Percentiles rank a stretch among this genome's conserved stretches.
Conservation (phyloP, 2,113 vertebrate species). For the Prochilodus magdalenae region DNA sequence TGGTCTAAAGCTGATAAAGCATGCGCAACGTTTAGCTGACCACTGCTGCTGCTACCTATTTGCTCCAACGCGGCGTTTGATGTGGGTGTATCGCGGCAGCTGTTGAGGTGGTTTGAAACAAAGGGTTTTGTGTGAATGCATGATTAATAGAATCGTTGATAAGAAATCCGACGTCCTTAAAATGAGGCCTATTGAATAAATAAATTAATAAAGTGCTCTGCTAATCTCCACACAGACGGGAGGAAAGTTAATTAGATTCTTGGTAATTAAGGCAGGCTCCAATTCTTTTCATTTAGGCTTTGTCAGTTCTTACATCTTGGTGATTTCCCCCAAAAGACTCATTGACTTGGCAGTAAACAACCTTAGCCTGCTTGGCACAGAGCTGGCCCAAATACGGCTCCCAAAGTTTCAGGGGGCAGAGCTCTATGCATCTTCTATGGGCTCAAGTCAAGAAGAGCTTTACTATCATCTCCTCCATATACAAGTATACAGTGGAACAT, state of each 20-base stretch:
- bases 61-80: background rate
- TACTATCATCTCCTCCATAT: background rate
- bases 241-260: slow-evolving; percentile 42
- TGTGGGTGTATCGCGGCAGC: background rate
- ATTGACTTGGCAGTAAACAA: slow-evolving; percentile 42
- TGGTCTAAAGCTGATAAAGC: background rate
- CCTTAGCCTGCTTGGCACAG: slow-evolving; percentile 10
- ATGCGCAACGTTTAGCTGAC: background rate
- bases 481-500: background rate
- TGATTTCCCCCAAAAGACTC: slow-evolving; percentile 27
- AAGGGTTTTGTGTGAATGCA: background rate
- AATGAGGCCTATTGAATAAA: slow-evolving; percentile 12
- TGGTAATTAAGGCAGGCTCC: slow-evolving; percentile 47
- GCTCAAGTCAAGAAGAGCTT: background rate
- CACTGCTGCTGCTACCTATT: background rate
- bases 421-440: background rate
- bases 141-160: background rate
- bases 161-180: background rate
- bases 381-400: slow-evolving; percentile 1
- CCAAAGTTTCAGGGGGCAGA: background rate
- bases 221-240: slow-evolving; percentile 30
- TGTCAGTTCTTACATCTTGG: slow-evolving; percentile 18
- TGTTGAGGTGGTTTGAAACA: slow-evolving; percentile 4
- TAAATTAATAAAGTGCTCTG: slow-evolving; percentile 35
- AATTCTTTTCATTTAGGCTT: slow-evolving; percentile 11